Evolutionary conservation across 2,113 vertebrate species (phyloP).

Genomic region (Serinus canaria): DNA sequence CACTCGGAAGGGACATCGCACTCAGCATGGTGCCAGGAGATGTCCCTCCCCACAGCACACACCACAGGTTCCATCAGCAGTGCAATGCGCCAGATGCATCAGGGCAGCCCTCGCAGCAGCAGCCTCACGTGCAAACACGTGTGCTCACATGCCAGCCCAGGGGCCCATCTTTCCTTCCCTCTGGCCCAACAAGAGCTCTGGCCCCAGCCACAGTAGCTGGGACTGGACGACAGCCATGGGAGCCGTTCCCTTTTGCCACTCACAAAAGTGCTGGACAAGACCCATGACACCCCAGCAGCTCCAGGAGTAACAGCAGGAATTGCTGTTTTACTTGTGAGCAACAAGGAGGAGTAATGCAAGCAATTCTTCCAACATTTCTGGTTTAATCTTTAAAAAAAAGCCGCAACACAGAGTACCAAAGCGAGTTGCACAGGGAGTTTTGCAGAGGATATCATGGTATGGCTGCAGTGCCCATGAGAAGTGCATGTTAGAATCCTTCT

Average conservation of each 20-base stretch:
- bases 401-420: not conserved
- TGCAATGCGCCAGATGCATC: accelerated
- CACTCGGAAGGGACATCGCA: accelerated
- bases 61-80: not conserved
- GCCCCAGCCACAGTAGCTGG: not conserved
- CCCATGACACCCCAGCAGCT: not conserved
- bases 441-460: accelerated
- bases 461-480: not conserved
- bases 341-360: not conserved
- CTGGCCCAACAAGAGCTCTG: accelerated
- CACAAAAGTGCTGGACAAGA: not conserved
- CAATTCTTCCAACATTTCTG: not conserved
- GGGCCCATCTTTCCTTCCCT: not conserved
- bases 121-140: not conserved
- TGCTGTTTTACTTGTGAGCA: not conserved
- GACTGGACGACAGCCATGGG: not conserved
- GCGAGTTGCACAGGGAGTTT: not conserved
- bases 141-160: not conserved
- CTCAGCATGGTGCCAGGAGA: not conserved
- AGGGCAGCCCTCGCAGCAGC: not conserved
- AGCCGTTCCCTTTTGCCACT: accelerated
- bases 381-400: not conserved
- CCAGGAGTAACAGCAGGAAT: not conserved
- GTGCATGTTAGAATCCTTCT: not conserved
- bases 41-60: accelerated